Conservation (phyloP, 37 sponge, comb jelly and placozoan genomes). For the Diacarnus erythraeanus region DNA sequence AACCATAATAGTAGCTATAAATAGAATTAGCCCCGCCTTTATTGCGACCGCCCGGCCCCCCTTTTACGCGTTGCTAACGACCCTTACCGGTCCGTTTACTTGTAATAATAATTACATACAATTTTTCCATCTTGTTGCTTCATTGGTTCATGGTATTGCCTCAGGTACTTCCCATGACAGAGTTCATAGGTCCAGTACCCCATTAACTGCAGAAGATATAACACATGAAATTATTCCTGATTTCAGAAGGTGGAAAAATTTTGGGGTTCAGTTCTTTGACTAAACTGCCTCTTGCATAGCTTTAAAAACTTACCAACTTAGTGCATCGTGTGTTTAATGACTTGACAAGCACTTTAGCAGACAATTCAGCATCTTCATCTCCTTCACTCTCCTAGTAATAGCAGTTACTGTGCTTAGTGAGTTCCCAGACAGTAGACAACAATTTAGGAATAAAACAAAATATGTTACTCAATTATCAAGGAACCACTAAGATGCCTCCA, state of each 20-base stretch:
- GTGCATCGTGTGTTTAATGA: background rate
- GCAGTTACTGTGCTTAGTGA: too few relatives aligned
- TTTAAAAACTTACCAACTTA: slow-evolving; percentile 9
- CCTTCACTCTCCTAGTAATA: background rate
- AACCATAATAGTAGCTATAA: background rate
- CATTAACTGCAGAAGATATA: slow-evolving; percentile 39
- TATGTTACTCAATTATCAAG: too few relatives aligned
- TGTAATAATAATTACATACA: background rate
- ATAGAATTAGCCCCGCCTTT: too few relatives aligned
- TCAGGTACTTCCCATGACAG: slow-evolving; percentile 54
- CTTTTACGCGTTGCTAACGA: background rate
- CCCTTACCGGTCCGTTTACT: background rate
- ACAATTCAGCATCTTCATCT: background rate
- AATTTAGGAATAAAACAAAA: too few relatives aligned
- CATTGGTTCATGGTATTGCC: slow-evolving; percentile 66
- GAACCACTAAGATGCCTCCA: too few relatives aligned
- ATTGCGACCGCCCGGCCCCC: too few relatives aligned
- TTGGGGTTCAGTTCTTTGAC: background rate
- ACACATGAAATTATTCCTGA: background rate
- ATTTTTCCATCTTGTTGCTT: background rate
- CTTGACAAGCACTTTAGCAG: background rate
- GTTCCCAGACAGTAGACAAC: too few relatives aligned
- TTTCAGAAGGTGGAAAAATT: background rate
- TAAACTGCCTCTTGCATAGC: background rate
- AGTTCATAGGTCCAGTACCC: slow-evolving; percentile 83